Percentiles rank a stretch among this genome's conserved stretches.
Conservation (phyloP, 1,140 invertebrate genomes). For the Solenopsis invicta region DNA sequence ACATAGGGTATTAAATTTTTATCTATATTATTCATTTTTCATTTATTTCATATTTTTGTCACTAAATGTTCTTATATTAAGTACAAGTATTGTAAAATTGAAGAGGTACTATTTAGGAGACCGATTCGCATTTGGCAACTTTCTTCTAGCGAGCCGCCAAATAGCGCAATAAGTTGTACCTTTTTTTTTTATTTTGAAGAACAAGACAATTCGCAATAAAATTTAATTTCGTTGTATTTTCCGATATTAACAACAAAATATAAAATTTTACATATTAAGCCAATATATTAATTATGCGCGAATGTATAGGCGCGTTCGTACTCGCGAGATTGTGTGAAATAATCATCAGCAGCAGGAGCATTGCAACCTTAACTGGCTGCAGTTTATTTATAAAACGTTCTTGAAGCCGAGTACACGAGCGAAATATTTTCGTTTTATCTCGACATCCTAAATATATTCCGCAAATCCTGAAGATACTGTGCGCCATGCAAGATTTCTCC, state of each 20-base stretch:
- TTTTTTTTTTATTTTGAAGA: neutral
- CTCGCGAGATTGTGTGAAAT: neutral
- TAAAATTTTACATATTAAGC: neutral
- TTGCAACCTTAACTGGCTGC: slow-evolving; percentile 49
- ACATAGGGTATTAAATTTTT: too few species aligned
- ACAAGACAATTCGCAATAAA: neutral
- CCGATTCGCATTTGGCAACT: too few species aligned
- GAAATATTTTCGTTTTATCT: slow-evolving; percentile 62
- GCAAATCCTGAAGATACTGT: slow-evolving; percentile 26
- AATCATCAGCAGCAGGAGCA: neutral
- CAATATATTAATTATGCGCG: neutral
- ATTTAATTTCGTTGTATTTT: neutral
- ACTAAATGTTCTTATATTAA: too few species aligned
- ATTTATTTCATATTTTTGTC: too few species aligned
- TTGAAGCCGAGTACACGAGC: slow-evolving; percentile 37
- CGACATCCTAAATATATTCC: slow-evolving; percentile 50
- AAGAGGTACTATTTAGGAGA: too few species aligned
- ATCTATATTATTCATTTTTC: too few species aligned
- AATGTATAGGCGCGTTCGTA: neutral
- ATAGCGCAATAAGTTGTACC: neutral
- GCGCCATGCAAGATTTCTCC: neutral
- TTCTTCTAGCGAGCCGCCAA: neutral
- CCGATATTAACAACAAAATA: neutral
- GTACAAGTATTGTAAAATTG: too few species aligned
- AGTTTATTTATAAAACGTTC: slow-evolving; percentile 59